A percentile compares a stretch with the other conserved stretches of the same genome.
Conservation (phyloP, 2,797 vertebrate genomes). For the Nyctibius grandis region DNA sequence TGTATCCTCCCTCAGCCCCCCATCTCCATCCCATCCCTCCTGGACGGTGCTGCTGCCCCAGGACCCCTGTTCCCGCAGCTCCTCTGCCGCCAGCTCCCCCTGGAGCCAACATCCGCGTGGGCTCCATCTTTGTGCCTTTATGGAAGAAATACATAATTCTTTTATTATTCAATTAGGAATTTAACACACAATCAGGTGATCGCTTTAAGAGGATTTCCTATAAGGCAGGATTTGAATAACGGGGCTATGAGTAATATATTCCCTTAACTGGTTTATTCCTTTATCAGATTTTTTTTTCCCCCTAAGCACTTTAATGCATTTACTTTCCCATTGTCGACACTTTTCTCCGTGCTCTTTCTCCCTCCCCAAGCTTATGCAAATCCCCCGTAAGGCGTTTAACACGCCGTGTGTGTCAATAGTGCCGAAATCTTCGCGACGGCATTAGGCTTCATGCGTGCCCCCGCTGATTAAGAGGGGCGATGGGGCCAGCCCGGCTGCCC, state of each 20-base stretch:
- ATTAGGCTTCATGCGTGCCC: constrained; percentile 12
- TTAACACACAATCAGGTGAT: constrained; percentile 58
- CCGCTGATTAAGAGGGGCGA: background rate
- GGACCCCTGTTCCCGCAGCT: background rate
- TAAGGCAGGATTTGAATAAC: constrained; percentile 63
- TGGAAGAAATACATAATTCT: constrained; percentile 34
- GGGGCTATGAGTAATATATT: constrained; percentile 30
- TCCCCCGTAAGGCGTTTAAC: constrained; percentile 51
- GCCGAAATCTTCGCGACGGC: background rate
- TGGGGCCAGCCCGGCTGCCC: background rate
- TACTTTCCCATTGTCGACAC: constrained; percentile 44
- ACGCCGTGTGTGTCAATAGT: background rate
- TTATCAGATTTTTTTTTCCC: constrained; percentile 51
- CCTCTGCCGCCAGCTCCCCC: background rate
- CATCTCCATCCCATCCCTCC: too few relatives aligned
- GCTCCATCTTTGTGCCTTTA: background rate
- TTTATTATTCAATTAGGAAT: constrained; percentile 65
- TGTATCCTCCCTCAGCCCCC: too few relatives aligned
- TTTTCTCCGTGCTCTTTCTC: background rate
- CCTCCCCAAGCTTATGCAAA: constrained; percentile 60
- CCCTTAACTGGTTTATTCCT: constrained; percentile 66
- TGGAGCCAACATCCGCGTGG: rapidly evolving
- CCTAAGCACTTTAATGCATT: constrained; percentile 66
- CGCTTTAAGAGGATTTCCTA: constrained; percentile 65
- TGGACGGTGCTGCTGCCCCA: background rate